Evolutionary conservation across 1,140 invertebrate genomes (phyloP), one percentile per base, ranked within the genome.

Genomic region (Cyrtorhinus lividipennis): DNA sequence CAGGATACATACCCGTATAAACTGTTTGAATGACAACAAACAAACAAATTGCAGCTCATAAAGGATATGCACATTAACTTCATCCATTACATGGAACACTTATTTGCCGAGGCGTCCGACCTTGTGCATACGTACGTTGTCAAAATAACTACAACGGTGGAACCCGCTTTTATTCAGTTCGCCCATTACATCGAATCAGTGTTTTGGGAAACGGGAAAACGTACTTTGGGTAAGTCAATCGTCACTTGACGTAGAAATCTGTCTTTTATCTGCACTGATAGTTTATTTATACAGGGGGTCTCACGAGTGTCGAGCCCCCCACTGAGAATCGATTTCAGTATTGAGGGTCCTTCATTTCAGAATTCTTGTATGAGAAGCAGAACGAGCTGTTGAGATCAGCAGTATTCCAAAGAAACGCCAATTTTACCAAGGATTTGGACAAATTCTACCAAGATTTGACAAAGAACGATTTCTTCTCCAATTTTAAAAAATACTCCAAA

Each of bases 381-480:
- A 83, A 85, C 53, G 87, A 90, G 66, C 72, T 92, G 44, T 82
- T 88, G 1, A 81, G 82, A n/a, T 87, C 86, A 0, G 82, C 85
- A 0, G 90, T 89, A 67, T 90, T 87, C 68, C 82, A 82, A 62
- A 81, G 84, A 68, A 81, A 90, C 13, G 79, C 84, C 0, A 84
- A 86, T 48, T 84, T 92, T 62, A 85, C 86, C 0, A 83, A 87
- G 56, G 86, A 92, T 70, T 74, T 90, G 26, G 87, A 90, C 69
- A 75, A 74, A 61, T 76, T 90, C 22, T 88, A 87, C 67, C 80
- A 83, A 60, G 87, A 91, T 66, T 78, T 90, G 2, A 82, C 81
- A 61, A 80, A 79, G 1, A 83, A 87, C 67, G 84, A 86, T 68
- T 78, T 83, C 3, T 72, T 85, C 0, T 83, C 83, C 0, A 90